Evolutionary conservation across 2,888 invertebrate genomes (phyloP), one percentile per base, ranked within the genome.

Genomic region (Drepanosiphum platanoidis): DNA sequence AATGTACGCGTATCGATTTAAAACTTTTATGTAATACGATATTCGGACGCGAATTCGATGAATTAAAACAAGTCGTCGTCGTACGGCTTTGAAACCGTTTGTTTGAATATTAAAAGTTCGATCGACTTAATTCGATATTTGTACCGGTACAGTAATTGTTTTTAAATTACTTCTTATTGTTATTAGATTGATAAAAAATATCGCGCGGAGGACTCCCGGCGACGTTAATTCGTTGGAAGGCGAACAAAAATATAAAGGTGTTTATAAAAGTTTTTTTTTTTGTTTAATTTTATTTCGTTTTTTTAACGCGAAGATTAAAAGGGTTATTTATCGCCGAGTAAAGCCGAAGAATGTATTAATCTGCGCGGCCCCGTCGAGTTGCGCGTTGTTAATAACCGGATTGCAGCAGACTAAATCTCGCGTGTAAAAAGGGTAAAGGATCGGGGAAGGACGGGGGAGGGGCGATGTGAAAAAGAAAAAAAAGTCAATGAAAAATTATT

Each of bases 401-500:
- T 79, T 52, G 79, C 18, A 68, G 68, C 42, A 9, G n/a, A 15
- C 68, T 34, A 34, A 79, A 79, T 68, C 32, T 42, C 68, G 68
- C 34, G 32, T 27, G 32, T 42, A 46, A 36, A n/a, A 79, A 68
- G 68, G 46, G 27, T 66, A 66, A 66, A 11, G n/a, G n/a, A n/a
- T n/a, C n/a, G n/a, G n/a, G n/a, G n/a, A n/a, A n/a, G n/a, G n/a
- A 58, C 58, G 58, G 9, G 22, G 39, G 5, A 39, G n/a, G 46
- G 34, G 34, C 9, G 15, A 68, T 52, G 46, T n/a, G 46, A 39
- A 77, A 58, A 22, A 18, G 7, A 61, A 66, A 66, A 79, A 79
- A 79, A 79, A 68, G 46, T 68, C 46, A 68, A 68, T 68, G 68
- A 79, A 79, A 79, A 79, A 79, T 79, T 68, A 79, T 68, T 79